Conservation (phyloP, 2,888 invertebrate species). For the Zeuzera pyrina region DNA sequence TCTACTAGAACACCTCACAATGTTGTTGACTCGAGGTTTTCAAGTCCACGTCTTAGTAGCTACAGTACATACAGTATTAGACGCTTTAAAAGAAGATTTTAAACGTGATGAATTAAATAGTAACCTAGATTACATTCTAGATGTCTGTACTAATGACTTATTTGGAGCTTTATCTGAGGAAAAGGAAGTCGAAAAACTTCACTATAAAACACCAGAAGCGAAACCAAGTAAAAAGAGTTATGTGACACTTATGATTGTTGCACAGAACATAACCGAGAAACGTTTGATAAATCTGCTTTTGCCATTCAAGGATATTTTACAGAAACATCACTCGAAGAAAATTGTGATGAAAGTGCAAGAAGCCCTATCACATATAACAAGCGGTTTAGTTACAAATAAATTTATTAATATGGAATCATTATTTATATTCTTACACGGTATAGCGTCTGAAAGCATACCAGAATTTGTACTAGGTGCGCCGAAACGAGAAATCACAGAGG, state of each 20-base stretch:
- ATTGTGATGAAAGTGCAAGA: slow-evolving; percentile 85
- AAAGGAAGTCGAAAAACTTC: slow-evolving; percentile 90
- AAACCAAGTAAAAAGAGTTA: slow-evolving; percentile 88
- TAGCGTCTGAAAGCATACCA: slow-evolving; percentile 86
- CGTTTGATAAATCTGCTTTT: slow-evolving; percentile 83
- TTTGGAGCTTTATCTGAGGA: slow-evolving; percentile 92
- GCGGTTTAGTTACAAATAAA: slow-evolving; percentile 87
- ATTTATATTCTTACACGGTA: slow-evolving; percentile 86
- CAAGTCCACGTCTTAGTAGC: slow-evolving; percentile 95
- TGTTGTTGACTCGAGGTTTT: slow-evolving; percentile 88
- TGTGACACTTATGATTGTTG: slow-evolving; percentile 86
- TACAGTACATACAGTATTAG: slow-evolving; percentile 88
- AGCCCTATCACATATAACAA: slow-evolving; percentile 83
- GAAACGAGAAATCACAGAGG: slow-evolving; percentile 63
- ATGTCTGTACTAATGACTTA: slow-evolving; percentile 90
- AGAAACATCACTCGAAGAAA: slow-evolving; percentile 85
- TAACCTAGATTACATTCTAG: slow-evolving; percentile 82
- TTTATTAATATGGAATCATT: slow-evolving; percentile 81
- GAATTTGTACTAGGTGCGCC: slow-evolving; percentile 74
- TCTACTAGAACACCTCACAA: slow-evolving; percentile 85
- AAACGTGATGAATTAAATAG: slow-evolving; percentile 85
- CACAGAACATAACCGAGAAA: slow-evolving; percentile 83
- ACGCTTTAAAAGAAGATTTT: slow-evolving; percentile 79
- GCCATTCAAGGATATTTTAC: slow-evolving; percentile 87
- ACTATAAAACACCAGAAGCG: slow-evolving; percentile 86